Evolutionary conservation across 1,140 invertebrate species (phyloP).

Genomic region (Drosophila sulfurigaster): DNA sequence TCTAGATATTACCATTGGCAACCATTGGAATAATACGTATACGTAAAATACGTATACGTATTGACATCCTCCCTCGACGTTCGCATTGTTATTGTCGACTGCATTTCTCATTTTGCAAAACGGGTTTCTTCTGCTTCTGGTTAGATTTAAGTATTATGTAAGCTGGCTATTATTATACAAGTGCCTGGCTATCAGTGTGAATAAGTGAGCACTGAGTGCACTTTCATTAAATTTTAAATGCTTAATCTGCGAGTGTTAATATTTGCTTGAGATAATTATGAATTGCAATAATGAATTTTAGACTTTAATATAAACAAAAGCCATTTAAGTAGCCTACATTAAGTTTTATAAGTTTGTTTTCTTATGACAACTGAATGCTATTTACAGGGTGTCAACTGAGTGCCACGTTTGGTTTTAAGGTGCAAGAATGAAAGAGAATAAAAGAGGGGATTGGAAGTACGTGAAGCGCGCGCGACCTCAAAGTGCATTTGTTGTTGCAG

Average conservation of each 20-base stretch:
- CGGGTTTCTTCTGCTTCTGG: not conserved
- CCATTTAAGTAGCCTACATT: too few relatives aligned
- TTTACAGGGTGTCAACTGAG: not conserved
- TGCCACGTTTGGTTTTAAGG: constrained; percentile 16
- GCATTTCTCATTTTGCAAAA: constrained; percentile 8
- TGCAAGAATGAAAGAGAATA: constrained; percentile 37
- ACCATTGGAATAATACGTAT: not conserved
- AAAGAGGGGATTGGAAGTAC: constrained; percentile 50
- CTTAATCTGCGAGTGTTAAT: not conserved
- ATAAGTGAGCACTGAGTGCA: not conserved
- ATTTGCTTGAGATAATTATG: not conserved
- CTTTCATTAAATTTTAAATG: not conserved
- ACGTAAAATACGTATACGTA: not conserved
- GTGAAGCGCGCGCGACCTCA: constrained; percentile 67
- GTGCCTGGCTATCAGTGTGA: not conserved
- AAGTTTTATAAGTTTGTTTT: too few relatives aligned
- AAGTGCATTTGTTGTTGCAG: constrained; percentile 71
- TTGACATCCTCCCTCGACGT: not conserved
- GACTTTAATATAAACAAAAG: not conserved
- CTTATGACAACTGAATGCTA: not conserved
- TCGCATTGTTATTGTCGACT: constrained; percentile 10
- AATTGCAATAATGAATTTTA: not conserved
- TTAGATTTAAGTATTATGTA: constrained; percentile 6
- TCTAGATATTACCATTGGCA: constrained; percentile 19
- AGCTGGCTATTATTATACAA: not conserved